Evolutionary conservation across 1,140 invertebrate species (phyloP).

Genomic region (Parapsyche elsis): DNA sequence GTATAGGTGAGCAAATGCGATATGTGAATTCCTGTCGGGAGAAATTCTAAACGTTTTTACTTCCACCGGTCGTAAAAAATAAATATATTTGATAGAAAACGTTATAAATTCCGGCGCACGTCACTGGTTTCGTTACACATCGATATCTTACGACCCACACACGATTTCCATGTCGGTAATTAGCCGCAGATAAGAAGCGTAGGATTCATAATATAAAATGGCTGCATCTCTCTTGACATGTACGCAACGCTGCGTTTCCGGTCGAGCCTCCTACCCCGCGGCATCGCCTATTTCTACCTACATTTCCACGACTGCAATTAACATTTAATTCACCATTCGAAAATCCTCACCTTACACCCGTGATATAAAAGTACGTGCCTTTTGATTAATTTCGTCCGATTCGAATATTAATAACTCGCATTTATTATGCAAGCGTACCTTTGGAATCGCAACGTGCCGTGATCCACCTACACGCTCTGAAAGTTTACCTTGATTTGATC

Average conservation of each 20-base stretch:
- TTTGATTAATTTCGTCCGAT: background rate
- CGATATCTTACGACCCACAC: constrained; percentile 43
- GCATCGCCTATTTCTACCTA: background rate
- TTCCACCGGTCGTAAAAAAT: background rate
- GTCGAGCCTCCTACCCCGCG: background rate
- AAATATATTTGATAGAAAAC: background rate
- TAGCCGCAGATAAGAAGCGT: constrained; percentile 45
- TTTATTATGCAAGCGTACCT: constrained; percentile 10
- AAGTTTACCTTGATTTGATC: constrained; percentile 27
- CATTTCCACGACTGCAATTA: background rate
- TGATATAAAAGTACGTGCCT: too few relatives aligned
- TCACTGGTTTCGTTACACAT: constrained; percentile 38
- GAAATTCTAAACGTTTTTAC: too few relatives aligned
- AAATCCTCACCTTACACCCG: too few relatives aligned
- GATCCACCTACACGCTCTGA: constrained; percentile 13
- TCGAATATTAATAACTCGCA: background rate
- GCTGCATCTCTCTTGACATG: constrained; percentile 28
- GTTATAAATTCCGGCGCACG: background rate
- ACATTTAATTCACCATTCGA: background rate
- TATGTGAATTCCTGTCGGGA: too few relatives aligned
- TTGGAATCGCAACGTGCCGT: background rate
- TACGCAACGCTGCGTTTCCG: constrained; percentile 19
- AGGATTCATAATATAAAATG: constrained; percentile 35
- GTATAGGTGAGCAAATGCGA: too few relatives aligned
- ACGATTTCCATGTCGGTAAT: constrained; percentile 39